Base-by-base conservation (phyloP, 2,797 vertebrate genomes). In the Syngnathus acus region DNA sequence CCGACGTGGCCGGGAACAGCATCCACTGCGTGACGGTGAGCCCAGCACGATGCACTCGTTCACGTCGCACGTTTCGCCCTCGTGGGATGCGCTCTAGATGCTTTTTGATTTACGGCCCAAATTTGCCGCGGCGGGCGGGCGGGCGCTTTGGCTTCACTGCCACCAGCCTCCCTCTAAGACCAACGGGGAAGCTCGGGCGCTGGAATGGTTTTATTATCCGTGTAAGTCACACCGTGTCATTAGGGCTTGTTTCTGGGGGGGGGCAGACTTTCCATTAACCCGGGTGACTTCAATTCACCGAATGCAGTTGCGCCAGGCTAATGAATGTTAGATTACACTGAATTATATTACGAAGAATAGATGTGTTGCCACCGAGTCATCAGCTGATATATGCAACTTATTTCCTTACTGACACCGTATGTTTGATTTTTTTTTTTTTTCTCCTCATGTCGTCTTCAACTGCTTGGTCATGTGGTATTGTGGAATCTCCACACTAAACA, bases 21-120 rank as follows among this genome's bases (percentile, higher is more conserved):
- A 82, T 95, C 23, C 92, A 92, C 78, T 98, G 96, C 75, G 84
- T 94, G 65, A 74, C 88, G 85, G 88, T 91, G 72, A 86, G 86
- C 47, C 66, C 53, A 38, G 70, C 70, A 78, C 71, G 48, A 76
- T 71, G 71, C 59, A 62, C 47, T 58, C 62, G 48, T 77, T 84
- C 74, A 70, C 68, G 69, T 86, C 79, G 81, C 79, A 80, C 72
- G 58, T 80, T 84, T 84, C 69, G 67, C 72, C 66, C 77, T 82
- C 78, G 79, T 85, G 77, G 68, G 71, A 64, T 43, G 68, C 45
- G 74, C 75, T 69, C 74, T 47, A 72, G 69, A 74, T 73, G 39
- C 62, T 78, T 53, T 76, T 74, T 74, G 43, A 68, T 79, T 76
- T 81, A 64, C 1, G 47, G 71, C 65, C 50, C 68, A 69, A 61